Evolutionary conservation across 2,888 invertebrate species (phyloP), one percentile per base, ranked within the genome.

Genomic region (Agrochola circellaris): DNA sequence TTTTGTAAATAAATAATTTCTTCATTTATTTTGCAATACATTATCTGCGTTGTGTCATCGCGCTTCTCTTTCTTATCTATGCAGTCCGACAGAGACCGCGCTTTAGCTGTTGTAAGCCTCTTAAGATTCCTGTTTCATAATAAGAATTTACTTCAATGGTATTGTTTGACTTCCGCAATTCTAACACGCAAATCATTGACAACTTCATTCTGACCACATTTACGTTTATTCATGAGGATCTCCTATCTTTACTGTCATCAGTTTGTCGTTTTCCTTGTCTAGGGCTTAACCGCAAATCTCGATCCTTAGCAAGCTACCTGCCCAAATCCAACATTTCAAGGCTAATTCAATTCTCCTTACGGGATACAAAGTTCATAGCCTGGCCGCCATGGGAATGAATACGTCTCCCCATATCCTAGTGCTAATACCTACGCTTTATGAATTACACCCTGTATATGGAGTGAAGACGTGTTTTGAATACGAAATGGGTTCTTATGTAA

Each of bases 381-480:
- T 81, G 75, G 61, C 77, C 79, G 70, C 82, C 82, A 81, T 74
- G 84, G 80, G 79, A 86, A 81, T 82, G 77, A 82, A 84, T 84
- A 87, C 80, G 70, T 71, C 74, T 75, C 70, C 34, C 91, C 91
- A 88, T 90, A 91, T 84, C 79, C 69, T 70, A 85, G 88, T 91
- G 89, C 80, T 91, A 91, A 91, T 89, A 77, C 80, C 60, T 79
- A 86, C 90, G 87, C 81, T 77, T 78, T 73, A 83, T 87, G 88
- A 90, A 90, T 90, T 77, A 83, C 82, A 74, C 75, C 79, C 89
- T 83, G 38, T 84, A 72, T 82, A 89, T 71, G 87, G 61, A 87
- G 67, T 81, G 73, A 70, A 79, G 71, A 73, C 83, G 83, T 87
- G 88, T 71, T 56, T 60, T 64, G 90, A 87, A 89, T 91, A 84